phyloP scores from a whole-genome alignment of 2,113 vertebrate species.

The Nanorana parkeri region DNA sequence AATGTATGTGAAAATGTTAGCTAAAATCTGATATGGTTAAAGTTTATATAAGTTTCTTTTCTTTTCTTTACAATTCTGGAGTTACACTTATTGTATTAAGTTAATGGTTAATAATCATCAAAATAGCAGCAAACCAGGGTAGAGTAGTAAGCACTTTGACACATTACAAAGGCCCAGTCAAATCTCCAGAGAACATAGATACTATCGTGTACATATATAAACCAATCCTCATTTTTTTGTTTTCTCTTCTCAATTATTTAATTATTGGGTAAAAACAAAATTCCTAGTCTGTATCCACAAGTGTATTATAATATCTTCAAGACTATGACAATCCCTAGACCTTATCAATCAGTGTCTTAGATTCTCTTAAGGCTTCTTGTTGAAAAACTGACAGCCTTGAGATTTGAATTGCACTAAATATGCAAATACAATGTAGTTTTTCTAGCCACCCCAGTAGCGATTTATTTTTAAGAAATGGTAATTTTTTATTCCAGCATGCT shows the following conservation, averaged over 20 bases:
- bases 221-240: neutral
- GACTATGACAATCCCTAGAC: conserved; percentile 23
- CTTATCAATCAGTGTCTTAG: conserved; percentile 53
- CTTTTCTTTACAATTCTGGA: no score
- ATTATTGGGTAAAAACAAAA: conserved; percentile 1
- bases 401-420: conserved; percentile 49
- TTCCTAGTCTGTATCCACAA: neutral
- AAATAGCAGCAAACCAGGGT: no score
- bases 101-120: no score
- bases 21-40: no score
- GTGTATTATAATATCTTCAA: conserved; percentile 13
- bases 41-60: no score
- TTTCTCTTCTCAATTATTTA: conserved; percentile 10
- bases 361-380: conserved; percentile 35
- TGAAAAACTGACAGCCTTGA: conserved; percentile 35
- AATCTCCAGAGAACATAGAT: neutral
- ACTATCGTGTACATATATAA: neutral
- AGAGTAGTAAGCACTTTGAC: no score
- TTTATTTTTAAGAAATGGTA: conserved; percentile 57
- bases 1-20: no score
- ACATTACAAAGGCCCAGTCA: neutral
- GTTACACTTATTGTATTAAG: no score
- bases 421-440: conserved; percentile 50
- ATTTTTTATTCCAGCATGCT: conserved; percentile 52
- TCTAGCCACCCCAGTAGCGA: conserved; percentile 42